Conservation (phyloP, 2,113 vertebrate genomes). For the Leptocoma aspasia region DNA sequence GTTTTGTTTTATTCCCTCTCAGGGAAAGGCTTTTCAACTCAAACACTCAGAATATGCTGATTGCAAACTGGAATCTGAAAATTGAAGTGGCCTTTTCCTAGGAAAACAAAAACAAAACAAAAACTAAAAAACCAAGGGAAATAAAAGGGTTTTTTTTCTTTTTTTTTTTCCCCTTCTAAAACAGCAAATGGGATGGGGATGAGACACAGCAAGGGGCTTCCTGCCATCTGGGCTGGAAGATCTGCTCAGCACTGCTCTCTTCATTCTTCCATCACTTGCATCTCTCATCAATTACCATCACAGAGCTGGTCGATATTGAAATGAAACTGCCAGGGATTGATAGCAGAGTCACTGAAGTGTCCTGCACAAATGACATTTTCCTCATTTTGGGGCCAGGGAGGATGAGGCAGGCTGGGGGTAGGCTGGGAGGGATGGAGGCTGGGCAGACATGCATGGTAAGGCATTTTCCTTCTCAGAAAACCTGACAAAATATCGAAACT, state of each 20-base stretch:
- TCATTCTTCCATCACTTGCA: neutral
- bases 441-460: neutral
- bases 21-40: neutral
- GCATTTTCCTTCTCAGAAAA: neutral
- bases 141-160: fast-evolving
- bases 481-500: neutral
- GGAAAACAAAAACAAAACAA: neutral
- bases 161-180: neutral
- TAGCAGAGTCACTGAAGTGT: neutral
- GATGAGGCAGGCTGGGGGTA: neutral
- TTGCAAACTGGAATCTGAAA: neutral
- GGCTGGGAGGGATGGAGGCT: neutral
- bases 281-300: neutral
- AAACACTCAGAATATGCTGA: neutral
- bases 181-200: neutral
- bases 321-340: slow-evolving; percentile 18
- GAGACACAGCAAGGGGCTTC: neutral
- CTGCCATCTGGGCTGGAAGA: neutral
- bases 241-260: neutral
- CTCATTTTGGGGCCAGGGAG: neutral
- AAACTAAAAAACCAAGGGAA: neutral
- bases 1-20: neutral
- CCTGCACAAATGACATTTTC: neutral
- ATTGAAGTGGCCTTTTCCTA: neutral
- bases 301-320: slow-evolving; percentile 25